Conservation (phyloP, 2,113 vertebrate genomes). For the Okapia johnstoni region DNA sequence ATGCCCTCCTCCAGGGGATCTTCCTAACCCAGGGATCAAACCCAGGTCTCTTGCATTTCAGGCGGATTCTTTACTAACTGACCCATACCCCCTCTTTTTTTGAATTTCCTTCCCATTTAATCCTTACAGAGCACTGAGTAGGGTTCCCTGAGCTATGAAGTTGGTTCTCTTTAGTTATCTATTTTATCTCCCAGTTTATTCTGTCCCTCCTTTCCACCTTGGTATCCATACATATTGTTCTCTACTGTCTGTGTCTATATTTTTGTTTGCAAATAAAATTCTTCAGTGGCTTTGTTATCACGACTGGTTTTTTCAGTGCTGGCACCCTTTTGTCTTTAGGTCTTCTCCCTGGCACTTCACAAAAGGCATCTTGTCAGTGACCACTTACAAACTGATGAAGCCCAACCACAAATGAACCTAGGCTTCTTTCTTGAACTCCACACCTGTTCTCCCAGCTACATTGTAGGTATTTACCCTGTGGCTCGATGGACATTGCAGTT, state of each 20-base stretch:
- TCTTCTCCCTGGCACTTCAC: neutral
- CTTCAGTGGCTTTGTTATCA: neutral
- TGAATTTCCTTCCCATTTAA: neutral
- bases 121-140: neutral
- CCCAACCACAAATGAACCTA: neutral
- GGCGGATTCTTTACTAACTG: neutral
- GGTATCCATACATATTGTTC: neutral
- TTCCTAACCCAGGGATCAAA: neutral
- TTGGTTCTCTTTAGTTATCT: neutral
- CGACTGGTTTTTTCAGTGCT: neutral
- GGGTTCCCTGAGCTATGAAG: neutral
- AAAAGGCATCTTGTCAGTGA: neutral
- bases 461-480: neutral
- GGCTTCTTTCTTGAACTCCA: neutral
- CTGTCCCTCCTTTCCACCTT: neutral
- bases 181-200: neutral
- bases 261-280: neutral
- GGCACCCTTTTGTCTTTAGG: neutral
- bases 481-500: neutral
- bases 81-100: neutral
- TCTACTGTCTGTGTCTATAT: neutral
- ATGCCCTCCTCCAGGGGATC: neutral
- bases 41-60: neutral
- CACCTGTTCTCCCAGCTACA: neutral
- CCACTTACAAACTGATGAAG: neutral